Evolutionary conservation across 2,888 invertebrate species (phyloP).

Genomic region (Drosophila paramelanica): DNA sequence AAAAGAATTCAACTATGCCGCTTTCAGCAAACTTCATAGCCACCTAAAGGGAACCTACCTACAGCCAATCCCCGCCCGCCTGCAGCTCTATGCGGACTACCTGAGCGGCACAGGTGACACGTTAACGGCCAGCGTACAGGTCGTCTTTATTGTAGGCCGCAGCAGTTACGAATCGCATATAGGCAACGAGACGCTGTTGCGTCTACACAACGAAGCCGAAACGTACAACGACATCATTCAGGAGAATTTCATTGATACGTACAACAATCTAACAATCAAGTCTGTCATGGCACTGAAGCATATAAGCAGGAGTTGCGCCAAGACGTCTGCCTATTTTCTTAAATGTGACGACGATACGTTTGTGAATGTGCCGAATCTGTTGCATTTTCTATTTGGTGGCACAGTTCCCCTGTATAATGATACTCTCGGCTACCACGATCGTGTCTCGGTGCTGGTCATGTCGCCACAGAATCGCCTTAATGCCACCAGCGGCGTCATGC

Average conservation of each 20-base stretch:
- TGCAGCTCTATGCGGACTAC: constrained; percentile 76
- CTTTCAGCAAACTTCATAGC: constrained; percentile 81
- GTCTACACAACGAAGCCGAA: constrained; percentile 88
- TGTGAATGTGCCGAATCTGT: constrained; percentile 90
- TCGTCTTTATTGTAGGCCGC: constrained; percentile 83
- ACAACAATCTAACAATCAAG: constrained; percentile 94
- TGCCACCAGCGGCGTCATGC: constrained; percentile 86
- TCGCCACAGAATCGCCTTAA: constrained; percentile 78
- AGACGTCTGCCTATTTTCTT: constrained; percentile 88
- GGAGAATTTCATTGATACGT: constrained; percentile 93
- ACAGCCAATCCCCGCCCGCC: constrained; percentile 63
- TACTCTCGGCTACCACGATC: constrained; percentile 82
- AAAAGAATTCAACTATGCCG: constrained; percentile 83
- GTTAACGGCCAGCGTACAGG: constrained; percentile 64
- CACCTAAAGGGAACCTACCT: constrained; percentile 81
- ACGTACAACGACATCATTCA: constrained; percentile 92
- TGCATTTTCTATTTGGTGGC: constrained; percentile 86
- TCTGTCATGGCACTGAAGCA: constrained; percentile 94
- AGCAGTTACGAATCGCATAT: constrained; percentile 65
- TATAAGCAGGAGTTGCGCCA: constrained; percentile 89
- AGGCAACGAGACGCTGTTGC: constrained; percentile 87
- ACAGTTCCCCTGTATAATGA: constrained; percentile 84
- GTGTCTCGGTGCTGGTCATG: constrained; percentile 71
- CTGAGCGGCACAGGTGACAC: constrained; percentile 51
- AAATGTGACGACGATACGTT: constrained; percentile 96